Base-by-base conservation (phyloP, 2,888 invertebrate genomes). In the Hydrotaea cyrtoneurina region DNA sequence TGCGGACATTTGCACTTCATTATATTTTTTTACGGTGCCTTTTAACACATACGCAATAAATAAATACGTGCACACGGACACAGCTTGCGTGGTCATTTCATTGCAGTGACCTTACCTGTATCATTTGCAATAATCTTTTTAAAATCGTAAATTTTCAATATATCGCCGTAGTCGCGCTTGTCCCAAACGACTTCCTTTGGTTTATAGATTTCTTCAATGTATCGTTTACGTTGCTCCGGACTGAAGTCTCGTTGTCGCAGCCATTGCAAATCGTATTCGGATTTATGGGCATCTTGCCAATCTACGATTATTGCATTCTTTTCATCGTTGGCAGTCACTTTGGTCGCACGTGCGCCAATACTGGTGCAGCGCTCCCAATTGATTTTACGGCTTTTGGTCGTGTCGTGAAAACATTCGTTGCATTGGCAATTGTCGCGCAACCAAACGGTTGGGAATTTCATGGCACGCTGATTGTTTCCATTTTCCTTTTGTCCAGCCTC, bases 371-470 rank as follows among this genome's bases (percentile, higher is more conserved):
- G 92, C 86, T 93, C 93, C 94, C 95, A 94, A 87, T 95, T 93
- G 15, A 95, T 92, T 26, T 94, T 94, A 57, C 96, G 92, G 82
- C 95, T 95, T 88, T 94, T 93, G 0, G 95, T 94, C 1, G 93
- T 91, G 7, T 89, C 88, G 87, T 95, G 95, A 89, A 95, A 96
- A 88, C 96, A 96, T 73, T 93, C 89, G 53, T 93, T 90, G 88
- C 96, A 96, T 85, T 94, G 95, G 87, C 96, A 96, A 89, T 96
- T 96, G 90, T 96, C 96, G 86, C 96, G 92, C 21, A 96, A 90
- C 95, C 96, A 96, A 46, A 96, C 93, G 81, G 93, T 93, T 0
- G 96, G 96, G 89, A 94, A 96, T 86, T 93, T 90, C 0, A 93
- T 85, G 50, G 85, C 76, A n/a, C 39, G 55, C 3, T 83, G 87